A percentile compares a stretch with the other conserved stretches of the same genome.
Conservation (phyloP, 2,888 invertebrate species). For the Dexiosoma caninum region DNA sequence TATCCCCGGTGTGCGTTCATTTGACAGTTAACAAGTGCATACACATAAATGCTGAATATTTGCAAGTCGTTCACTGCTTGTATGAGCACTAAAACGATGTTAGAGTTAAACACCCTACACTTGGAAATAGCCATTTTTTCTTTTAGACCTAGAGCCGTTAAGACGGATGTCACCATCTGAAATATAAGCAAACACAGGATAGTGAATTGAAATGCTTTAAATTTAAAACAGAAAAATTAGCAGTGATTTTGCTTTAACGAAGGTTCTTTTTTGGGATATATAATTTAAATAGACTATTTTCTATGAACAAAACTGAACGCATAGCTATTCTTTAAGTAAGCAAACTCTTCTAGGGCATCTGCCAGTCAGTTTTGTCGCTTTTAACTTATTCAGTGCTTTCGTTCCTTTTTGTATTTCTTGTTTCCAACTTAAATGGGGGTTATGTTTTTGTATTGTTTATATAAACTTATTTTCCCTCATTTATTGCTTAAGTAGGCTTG, state of each 20-base stretch:
- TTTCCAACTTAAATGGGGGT: slow-evolving; percentile 25
- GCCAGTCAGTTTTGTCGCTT: neutral
- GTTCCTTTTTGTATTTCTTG: neutral
- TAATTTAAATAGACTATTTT: no score
- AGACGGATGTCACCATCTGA: no score
- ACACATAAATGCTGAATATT: slow-evolving; percentile 41
- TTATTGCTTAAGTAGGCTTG: slow-evolving; percentile 54
- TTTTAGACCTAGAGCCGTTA: no score
- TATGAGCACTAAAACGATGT: neutral
- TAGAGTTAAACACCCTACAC: slow-evolving; percentile 29
- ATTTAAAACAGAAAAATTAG: no score
- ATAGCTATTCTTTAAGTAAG: no score
- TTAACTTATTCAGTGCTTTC: neutral
- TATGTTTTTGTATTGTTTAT: slow-evolving; percentile 22
- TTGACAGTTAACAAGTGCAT: slow-evolving; percentile 62
- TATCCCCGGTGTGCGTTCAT: slow-evolving; percentile 62
- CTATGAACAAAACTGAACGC: no score
- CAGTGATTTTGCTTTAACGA: no score
- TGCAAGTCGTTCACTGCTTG: slow-evolving; percentile 19
- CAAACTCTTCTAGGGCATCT: neutral
- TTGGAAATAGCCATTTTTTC: no score
- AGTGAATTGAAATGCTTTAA: no score
- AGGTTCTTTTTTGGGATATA: no score
- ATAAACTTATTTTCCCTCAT: slow-evolving; percentile 11
- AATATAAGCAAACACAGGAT: no score